Percentiles rank a stretch among this genome's conserved stretches.
Conservation (phyloP, 2,888 invertebrate species). For the Melanargia galathea region DNA sequence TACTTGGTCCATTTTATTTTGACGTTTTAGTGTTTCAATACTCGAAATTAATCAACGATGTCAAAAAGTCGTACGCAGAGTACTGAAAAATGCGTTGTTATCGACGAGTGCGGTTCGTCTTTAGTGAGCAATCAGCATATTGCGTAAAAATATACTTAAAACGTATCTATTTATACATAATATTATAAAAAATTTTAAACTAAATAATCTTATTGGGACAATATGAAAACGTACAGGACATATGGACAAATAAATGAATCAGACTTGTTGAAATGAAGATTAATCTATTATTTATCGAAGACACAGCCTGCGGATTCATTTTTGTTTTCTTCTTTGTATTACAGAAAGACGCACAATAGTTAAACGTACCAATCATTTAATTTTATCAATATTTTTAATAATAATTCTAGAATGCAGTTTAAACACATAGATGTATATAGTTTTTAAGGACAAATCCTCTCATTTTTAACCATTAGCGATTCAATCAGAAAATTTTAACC, state of each 20-base stretch:
- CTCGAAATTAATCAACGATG: too few species aligned
- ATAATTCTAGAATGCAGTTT: neutral
- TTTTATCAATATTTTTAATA: neutral
- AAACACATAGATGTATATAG: neutral
- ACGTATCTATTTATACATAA: neutral
- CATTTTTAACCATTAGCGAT: neutral
- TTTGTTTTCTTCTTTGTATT: slow-evolving; percentile 19
- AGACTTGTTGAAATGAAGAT: slow-evolving; percentile 30
- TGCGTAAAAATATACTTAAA: slow-evolving; percentile 1
- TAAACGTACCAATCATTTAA: neutral
- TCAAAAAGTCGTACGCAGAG: too few species aligned
- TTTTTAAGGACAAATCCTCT: neutral
- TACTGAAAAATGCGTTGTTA: neutral
- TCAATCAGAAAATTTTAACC: too few species aligned
- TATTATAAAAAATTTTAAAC: slow-evolving; percentile 17
- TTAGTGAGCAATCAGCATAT: neutral
- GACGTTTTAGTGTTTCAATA: too few species aligned
- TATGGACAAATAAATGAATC: slow-evolving; percentile 3
- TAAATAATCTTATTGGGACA: slow-evolving; percentile 12
- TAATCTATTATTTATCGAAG: slow-evolving; percentile 38
- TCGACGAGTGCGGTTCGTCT: neutral
- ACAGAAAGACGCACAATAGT: slow-evolving; percentile 28
- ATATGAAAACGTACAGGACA: slow-evolving; percentile 4
- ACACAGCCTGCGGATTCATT: slow-evolving; percentile 40
- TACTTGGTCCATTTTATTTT: too few species aligned